Conservation (phyloP, 2,113 vertebrate species). For the mouse (Mus musculus) region DNA sequence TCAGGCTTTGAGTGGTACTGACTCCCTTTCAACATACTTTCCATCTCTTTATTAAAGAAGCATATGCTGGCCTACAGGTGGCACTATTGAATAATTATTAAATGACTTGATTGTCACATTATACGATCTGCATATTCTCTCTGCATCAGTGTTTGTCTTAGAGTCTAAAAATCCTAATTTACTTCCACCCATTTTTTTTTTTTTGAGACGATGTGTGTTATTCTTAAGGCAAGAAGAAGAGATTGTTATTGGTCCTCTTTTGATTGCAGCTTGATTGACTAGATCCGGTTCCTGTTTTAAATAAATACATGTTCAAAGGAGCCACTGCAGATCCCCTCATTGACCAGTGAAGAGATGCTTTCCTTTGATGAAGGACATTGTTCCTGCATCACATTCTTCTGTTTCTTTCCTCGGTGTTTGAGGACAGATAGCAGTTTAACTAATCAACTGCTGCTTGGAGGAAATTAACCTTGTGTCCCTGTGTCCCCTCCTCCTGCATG, state of each 20-base stretch:
- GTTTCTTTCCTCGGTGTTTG: background rate
- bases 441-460: conserved; percentile 53
- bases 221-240: background rate
- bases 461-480: conserved; percentile 46
- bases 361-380: conserved; percentile 51
- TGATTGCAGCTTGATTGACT: background rate
- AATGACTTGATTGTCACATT: conserved; percentile 37
- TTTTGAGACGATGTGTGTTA: background rate
- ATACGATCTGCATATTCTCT: background rate
- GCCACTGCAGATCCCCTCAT: background rate
- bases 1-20: background rate
- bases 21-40: background rate
- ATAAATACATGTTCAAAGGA: background rate
- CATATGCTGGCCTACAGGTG: conserved; percentile 47
- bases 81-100: conserved; percentile 64
- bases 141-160: conserved; percentile 38
- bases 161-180: conserved; percentile 40
- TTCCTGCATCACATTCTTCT: conserved; percentile 4
- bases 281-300: background rate
- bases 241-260: conserved; percentile 5
- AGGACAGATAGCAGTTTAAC: conserved; percentile 6
- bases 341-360: conserved; percentile 15
- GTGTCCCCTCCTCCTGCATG: background rate
- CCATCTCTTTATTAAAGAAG: background rate
- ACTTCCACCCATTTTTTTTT: conserved; percentile 2